phyloP scores from a whole-genome alignment of 2,888 invertebrate species.

The Caenorhabditis afra region DNA sequence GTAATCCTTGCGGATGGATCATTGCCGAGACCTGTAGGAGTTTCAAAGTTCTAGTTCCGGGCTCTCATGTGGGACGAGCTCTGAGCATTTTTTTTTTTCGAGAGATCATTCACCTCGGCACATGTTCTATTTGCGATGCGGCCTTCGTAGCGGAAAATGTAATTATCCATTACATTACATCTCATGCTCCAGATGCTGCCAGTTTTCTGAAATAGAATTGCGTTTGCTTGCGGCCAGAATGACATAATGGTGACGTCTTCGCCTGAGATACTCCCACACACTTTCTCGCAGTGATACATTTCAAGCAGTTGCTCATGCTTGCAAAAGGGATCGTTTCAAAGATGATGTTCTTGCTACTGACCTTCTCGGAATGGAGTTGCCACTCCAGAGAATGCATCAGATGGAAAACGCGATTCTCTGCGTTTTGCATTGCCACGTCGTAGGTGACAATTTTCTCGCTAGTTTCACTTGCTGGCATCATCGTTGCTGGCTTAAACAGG shows the following conservation, averaged over 20 bases:
- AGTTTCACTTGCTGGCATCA: conserved; percentile 33
- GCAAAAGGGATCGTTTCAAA: too few species aligned
- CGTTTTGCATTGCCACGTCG: conserved; percentile 59
- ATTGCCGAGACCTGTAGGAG: conserved; percentile 57
- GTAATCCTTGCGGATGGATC: conserved; percentile 67
- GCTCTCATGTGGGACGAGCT: neutral
- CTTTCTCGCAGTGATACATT: neutral
- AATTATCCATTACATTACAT: conserved; percentile 64
- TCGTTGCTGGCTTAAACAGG: neutral
- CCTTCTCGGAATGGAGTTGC: conserved; percentile 63
- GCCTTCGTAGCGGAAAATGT: conserved; percentile 66
- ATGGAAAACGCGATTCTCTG: conserved; percentile 63
- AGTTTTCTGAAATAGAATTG: conserved; percentile 60
- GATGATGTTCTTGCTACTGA: too few species aligned
- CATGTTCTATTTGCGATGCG: conserved; percentile 53
- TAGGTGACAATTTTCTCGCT: conserved; percentile 31
- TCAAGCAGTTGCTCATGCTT: neutral
- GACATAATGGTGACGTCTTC: neutral
- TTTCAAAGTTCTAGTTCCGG: neutral
- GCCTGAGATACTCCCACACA: neutral
- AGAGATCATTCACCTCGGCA: conserved; percentile 49
- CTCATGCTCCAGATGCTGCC: conserved; percentile 63
- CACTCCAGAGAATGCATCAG: conserved; percentile 65
- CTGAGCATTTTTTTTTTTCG: too few species aligned
- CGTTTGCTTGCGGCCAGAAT: neutral